Evolutionary conservation across 1,140 invertebrate species (phyloP).

Genomic region (Diorhabda elongata): DNA sequence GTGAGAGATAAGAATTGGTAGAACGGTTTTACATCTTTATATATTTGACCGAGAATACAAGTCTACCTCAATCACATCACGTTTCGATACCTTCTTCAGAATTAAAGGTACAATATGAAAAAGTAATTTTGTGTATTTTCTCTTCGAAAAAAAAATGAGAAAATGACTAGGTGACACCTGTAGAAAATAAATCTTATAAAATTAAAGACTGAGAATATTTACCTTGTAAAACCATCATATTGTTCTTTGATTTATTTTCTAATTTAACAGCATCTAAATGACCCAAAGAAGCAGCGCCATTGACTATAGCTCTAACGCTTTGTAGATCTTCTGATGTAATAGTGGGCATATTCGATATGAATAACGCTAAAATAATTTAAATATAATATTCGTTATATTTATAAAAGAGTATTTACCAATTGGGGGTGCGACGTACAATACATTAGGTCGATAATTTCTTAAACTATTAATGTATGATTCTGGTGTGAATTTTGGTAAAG

Average conservation of each 20-base stretch:
- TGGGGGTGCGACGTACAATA: slow-evolving; percentile 60
- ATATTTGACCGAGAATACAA: too few species aligned
- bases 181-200: background rate
- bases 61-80: too few species aligned
- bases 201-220: slow-evolving; percentile 4
- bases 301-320: slow-evolving; percentile 53
- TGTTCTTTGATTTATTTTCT: slow-evolving; percentile 45
- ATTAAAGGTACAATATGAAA: too few species aligned
- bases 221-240: slow-evolving; percentile 47
- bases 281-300: slow-evolving; percentile 69
- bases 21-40: background rate
- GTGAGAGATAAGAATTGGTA: background rate
- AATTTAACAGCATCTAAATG: slow-evolving; percentile 56
- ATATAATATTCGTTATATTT: background rate
- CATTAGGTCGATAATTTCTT: slow-evolving; percentile 53
- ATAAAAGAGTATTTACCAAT: slow-evolving; percentile 51
- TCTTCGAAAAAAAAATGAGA: too few species aligned
- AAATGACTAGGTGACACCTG: background rate
- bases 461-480: slow-evolving; percentile 58
- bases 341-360: slow-evolving; percentile 22
- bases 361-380: background rate
- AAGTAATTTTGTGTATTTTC: too few species aligned
- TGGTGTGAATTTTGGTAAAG: slow-evolving; percentile 70
- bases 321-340: slow-evolving; percentile 58
- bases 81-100: too few species aligned